phyloP scores from a whole-genome alignment of 2,113 vertebrate species.

The Stigmatopora argus region DNA sequence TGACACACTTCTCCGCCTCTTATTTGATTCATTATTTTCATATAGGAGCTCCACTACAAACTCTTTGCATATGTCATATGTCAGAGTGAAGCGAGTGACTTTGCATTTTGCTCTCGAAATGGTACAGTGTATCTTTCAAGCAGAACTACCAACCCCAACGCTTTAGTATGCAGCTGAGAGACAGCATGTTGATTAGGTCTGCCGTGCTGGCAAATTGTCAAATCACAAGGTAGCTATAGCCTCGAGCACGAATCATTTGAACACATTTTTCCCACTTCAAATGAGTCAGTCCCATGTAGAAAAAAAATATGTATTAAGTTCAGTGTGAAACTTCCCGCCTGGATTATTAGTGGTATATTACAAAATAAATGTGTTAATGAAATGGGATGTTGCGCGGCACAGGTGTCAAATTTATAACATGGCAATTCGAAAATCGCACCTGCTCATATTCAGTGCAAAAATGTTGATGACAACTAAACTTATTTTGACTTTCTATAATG shows the following conservation, averaged over 20 bases:
- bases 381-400: neutral
- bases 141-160: neutral
- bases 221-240: neutral
- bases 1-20: constrained; percentile 24
- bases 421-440: neutral
- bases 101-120: neutral
- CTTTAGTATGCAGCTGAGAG: constrained; percentile 2
- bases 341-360: neutral
- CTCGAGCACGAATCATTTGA: neutral
- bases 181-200: constrained; percentile 1
- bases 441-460: no score
- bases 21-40: constrained; percentile 16
- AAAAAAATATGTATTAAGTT: neutral
- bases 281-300: neutral
- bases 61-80: neutral
- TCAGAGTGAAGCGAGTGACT: neutral
- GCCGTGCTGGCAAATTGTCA: constrained; percentile 4
- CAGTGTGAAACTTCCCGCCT: neutral
- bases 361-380: neutral
- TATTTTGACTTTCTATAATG: no score
- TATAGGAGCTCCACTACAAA: constrained; percentile 1
- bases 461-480: no score
- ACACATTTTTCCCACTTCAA: constrained; percentile 3
- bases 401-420: neutral
- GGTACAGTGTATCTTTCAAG: neutral